Percentiles rank a stretch among this genome's conserved stretches.
phyloP scores from a whole-genome alignment of 2,113 vertebrate genomes.

The Heloderma charlesbogerti region DNA sequence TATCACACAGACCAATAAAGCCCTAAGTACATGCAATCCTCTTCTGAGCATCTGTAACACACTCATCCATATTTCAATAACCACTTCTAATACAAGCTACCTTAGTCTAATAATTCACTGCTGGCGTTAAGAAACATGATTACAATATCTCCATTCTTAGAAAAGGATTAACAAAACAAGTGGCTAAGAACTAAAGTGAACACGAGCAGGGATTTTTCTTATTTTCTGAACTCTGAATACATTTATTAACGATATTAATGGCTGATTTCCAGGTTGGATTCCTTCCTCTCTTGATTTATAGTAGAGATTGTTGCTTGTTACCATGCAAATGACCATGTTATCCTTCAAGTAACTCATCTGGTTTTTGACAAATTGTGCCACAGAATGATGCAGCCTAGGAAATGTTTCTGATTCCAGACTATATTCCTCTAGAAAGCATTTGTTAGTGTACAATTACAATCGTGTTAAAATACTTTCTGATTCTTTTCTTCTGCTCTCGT shows the following conservation, averaged over 20 bases:
- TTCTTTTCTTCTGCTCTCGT: background rate
- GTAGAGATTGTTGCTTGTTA: background rate
- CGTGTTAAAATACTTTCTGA: background rate
- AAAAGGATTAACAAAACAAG: slow-evolving; percentile 23
- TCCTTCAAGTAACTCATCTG: slow-evolving; percentile 9
- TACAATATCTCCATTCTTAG: background rate
- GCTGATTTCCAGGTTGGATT: background rate
- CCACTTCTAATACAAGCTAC: rapidly evolving
- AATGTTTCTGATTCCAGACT: background rate
- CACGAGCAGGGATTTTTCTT: background rate
- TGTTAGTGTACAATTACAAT: background rate
- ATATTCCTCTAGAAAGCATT: slow-evolving; percentile 12
- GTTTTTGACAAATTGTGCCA: slow-evolving; percentile 32
- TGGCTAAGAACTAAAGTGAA: background rate
- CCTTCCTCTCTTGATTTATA: background rate
- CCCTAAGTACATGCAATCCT: background rate
- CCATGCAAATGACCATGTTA: slow-evolving; percentile 5
- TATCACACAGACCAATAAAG: background rate
- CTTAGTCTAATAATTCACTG: slow-evolving; percentile 1
- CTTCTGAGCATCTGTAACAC: background rate
- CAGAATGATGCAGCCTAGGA: slow-evolving; percentile 12
- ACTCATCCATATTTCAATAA: background rate
- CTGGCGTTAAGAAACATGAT: slow-evolving; percentile 4
- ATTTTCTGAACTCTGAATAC: slow-evolving; percentile 8
- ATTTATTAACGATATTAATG: slow-evolving; percentile 18